Evolutionary conservation across 2,797 vertebrate genomes (phyloP).

Genomic region (Tarsius wallacei): DNA sequence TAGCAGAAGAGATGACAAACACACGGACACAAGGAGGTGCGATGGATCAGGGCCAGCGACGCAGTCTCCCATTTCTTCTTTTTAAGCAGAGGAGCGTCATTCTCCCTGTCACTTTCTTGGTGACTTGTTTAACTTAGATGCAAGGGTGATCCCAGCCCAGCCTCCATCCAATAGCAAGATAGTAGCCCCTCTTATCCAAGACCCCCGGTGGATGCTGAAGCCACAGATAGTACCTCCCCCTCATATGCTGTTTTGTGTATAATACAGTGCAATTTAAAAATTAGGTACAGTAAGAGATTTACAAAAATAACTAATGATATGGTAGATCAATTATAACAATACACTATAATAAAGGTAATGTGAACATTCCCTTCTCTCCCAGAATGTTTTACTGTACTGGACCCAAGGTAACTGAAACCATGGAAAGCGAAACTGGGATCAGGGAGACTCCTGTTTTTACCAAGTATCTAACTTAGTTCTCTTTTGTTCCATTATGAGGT

Average conservation of each 20-base stretch:
- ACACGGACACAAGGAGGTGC: fast-evolving
- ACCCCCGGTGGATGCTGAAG: neutral
- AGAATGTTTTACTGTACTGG: neutral
- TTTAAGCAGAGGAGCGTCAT: neutral
- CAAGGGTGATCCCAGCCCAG: neutral
- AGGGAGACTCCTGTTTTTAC: neutral
- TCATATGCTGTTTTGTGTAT: fast-evolving
- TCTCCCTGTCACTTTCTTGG: neutral
- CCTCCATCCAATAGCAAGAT: neutral
- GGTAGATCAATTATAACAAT: neutral
- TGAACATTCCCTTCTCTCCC: neutral
- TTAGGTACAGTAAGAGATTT: neutral
- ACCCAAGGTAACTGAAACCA: neutral
- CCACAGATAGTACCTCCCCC: neutral
- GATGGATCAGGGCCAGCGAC: neutral
- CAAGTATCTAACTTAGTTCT: neutral
- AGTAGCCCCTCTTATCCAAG: too few species aligned
- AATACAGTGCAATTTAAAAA: neutral
- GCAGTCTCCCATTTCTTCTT: neutral
- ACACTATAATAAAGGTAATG: neutral
- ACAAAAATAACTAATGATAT: neutral
- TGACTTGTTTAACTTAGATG: neutral
- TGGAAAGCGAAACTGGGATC: neutral
- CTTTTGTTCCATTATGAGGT: neutral
- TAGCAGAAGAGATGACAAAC: neutral